These are phyloP conservation scores for Zaprionus bogoriensis DNA, from an alignment of 2,888 invertebrate species.

Conservation along the genomic window DNA sequence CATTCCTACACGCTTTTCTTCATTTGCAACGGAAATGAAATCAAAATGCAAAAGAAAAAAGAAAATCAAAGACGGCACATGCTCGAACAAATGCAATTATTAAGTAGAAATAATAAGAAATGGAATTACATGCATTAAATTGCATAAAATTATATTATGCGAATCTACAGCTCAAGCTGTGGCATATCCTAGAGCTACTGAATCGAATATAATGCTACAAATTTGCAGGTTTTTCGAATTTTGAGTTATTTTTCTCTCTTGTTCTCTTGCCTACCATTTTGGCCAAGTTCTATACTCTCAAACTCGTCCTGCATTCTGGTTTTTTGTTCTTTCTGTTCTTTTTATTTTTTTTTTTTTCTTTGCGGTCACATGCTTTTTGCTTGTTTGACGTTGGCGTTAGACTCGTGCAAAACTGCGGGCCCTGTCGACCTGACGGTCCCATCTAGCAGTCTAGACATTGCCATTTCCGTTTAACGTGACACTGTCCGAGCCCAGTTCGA, in stretches of 20 bases:
- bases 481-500: conserved; percentile 18
- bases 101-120: neutral
- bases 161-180: no score
- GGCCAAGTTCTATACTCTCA: no score
- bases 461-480: conserved; percentile 76
- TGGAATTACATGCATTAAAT: no score
- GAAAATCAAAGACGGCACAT: neutral
- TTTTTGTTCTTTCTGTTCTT: no score
- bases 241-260: no score
- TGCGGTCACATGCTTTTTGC: conserved; percentile 36
- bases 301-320: neutral
- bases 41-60: conserved; percentile 56
- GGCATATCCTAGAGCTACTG: no score
- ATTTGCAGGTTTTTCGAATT: no score
- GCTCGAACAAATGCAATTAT: neutral
- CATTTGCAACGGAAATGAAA: conserved; percentile 60
- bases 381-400: neutral
- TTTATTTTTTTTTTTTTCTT: no score
- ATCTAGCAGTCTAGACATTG: conserved; percentile 68
- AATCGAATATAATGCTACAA: no score
- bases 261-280: no score
- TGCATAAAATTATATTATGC: no score
- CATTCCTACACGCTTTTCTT: conserved; percentile 34
- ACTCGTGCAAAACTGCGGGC: conserved; percentile 11
- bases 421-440: conserved; percentile 25